Evolutionary conservation across 2,797 vertebrate genomes (phyloP).

Genomic region (Allobates femoralis): DNA sequence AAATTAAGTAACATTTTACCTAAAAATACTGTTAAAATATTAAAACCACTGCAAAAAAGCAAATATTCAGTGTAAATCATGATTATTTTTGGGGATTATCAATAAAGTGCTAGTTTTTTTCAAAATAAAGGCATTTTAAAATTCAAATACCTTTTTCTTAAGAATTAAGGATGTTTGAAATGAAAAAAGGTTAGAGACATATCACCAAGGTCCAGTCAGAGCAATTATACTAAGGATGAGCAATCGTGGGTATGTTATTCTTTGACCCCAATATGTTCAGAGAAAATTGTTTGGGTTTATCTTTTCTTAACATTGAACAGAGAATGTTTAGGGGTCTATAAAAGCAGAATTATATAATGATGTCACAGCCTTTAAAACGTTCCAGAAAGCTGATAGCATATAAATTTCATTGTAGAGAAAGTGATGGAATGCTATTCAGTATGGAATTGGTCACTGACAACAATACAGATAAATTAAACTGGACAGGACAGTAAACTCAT

Average conservation of each 20-base stretch:
- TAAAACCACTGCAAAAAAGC: too few species aligned
- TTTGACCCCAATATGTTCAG: background rate
- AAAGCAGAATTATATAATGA: background rate
- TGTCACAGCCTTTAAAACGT: background rate
- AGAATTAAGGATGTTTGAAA: background rate
- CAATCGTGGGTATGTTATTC: background rate
- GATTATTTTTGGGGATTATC: too few species aligned
- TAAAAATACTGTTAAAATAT: too few species aligned
- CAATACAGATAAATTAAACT: constrained; percentile 18
- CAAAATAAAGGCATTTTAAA: background rate
- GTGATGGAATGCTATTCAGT: background rate
- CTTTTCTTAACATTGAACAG: background rate
- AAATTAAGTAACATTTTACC: too few species aligned
- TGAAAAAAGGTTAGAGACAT: background rate
- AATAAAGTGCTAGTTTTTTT: too few species aligned
- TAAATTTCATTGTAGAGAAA: constrained; percentile 8
- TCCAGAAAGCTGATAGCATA: constrained; percentile 4
- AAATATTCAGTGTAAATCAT: too few species aligned
- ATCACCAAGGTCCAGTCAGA: background rate
- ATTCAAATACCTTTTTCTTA: background rate
- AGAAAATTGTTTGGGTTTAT: background rate
- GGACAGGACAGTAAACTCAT: background rate
- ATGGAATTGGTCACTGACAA: background rate
- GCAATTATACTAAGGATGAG: background rate
- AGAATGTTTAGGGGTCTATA: background rate